These are phyloP conservation scores for Grallaria varia DNA, from an alignment of 2,113 vertebrate genomes.

Conservation along the genomic window DNA sequence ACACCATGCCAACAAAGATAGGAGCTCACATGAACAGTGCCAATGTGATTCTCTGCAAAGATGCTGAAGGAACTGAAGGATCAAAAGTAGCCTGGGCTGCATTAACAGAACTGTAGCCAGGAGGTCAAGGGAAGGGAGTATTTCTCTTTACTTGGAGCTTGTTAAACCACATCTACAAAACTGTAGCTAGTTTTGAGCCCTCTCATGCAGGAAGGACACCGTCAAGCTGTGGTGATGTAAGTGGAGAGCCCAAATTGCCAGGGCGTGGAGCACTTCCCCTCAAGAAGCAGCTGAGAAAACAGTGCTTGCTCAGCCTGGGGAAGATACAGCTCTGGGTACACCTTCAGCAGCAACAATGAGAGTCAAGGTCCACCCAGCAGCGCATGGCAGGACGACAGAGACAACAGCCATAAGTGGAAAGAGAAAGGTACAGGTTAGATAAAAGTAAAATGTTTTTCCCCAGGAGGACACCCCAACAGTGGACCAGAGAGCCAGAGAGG, in stretches of 20 bases:
- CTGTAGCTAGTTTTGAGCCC: neutral
- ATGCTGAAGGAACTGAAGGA: neutral
- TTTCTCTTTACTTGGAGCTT: neutral
- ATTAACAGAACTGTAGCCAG: neutral
- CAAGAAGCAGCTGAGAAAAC: neutral
- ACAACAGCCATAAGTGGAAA: neutral
- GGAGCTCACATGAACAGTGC: neutral
- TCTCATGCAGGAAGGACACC: neutral
- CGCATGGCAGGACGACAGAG: neutral
- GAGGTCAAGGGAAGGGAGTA: neutral
- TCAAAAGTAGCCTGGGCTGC: neutral
- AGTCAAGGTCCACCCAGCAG: neutral
- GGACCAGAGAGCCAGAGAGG: neutral
- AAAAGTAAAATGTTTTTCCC: neutral
- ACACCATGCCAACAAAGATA: neutral
- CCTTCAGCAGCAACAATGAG: neutral
- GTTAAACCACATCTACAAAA: neutral
- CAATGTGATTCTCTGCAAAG: neutral
- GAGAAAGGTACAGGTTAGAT: neutral
- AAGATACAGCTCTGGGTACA: neutral
- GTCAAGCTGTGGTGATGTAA: neutral
- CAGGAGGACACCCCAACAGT: neutral
- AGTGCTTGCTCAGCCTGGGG: neutral
- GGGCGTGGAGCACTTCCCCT: neutral
- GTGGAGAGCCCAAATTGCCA: neutral